Evolutionary conservation across 2,888 invertebrate species (phyloP).

Genomic region (Ditylenchus weischeri): DNA sequence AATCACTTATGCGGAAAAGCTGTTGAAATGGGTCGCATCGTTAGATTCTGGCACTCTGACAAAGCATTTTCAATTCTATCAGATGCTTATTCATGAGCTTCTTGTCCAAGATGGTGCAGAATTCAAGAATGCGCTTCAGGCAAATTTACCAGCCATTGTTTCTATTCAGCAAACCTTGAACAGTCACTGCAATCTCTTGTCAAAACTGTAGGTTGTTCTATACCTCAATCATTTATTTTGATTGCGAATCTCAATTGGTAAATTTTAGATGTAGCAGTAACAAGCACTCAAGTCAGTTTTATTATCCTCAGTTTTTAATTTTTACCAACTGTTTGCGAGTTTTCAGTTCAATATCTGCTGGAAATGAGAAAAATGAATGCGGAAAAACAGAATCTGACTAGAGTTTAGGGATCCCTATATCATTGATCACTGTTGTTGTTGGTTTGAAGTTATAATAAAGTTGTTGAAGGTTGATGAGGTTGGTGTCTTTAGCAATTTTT

Average conservation of each 20-base stretch:
- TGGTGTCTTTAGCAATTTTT: no score
- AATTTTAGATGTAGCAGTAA: conserved; percentile 38
- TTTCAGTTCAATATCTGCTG: background rate
- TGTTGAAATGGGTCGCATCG: conserved; percentile 72
- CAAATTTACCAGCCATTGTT: conserved; percentile 43
- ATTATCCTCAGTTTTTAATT: conserved; percentile 8
- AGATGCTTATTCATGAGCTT: conserved; percentile 44
- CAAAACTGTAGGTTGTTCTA: conserved; percentile 25
- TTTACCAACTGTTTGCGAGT: background rate
- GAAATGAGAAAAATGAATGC: background rate
- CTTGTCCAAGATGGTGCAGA: conserved; percentile 41
- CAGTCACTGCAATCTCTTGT: conserved; percentile 38
- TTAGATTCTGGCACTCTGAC: conserved; percentile 67
- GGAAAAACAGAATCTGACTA: no score
- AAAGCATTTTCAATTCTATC: conserved; percentile 79
- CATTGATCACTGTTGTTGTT: no score
- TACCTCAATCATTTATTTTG: background rate
- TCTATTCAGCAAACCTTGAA: conserved; percentile 49
- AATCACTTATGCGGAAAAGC: conserved; percentile 72
- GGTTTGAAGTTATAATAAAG: no score
- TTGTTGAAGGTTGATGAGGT: no score
- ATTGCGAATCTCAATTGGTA: background rate
- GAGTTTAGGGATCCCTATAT: no score
- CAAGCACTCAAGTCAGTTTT: conserved; percentile 34
- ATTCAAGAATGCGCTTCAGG: conserved; percentile 39